Base-by-base conservation (phyloP, 2,888 invertebrate species). In the Dexiosoma caninum region DNA sequence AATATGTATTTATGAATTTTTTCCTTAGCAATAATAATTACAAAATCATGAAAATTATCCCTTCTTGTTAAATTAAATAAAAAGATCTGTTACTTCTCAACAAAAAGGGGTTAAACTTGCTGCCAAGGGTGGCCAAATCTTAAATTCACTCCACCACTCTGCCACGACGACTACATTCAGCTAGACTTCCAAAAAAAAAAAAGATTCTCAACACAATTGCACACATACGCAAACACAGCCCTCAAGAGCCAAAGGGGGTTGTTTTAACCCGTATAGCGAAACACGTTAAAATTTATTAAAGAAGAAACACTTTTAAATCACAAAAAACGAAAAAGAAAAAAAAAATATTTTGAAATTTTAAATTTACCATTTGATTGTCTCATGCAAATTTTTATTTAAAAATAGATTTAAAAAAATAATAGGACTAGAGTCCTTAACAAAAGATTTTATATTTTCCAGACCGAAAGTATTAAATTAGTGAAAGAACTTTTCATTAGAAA, bases 1-100 rank as follows among this genome's bases (percentile, higher is more conserved):
- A 74, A 57, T 16, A 57, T n/a, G n/a, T n/a, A n/a, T 57, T 74
- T 57, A 23, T 32, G 12, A 21, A 49, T 27, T 49, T 64, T 74
- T 62, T 72, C 40, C 49, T 19, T 8, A 55, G 19, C n/a, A 46
- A 64, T 46, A 46, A 46, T 57, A 46, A 74, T 74, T 30, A 66
- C 19, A 46, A 55, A 46, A 27, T 27, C 35, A 57, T 55, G 27
- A 60, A 27, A 57, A 57, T 74, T 66, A 55, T 74, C 9, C 46
- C 46, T 46, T 42, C 6, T 21, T 42, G 14, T 30, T 40, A 55
- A 53, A 27, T 53, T 16, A 40, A 9, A 37, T 30, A 51, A 3
- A 42, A 67, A 27, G n/a, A 14, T 44, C 1, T n/a, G n/a, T 55
- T 67, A 32, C n/a, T 55, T 35, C 2, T 6, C 12, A 21, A 35